Percentiles rank a stretch among this genome's conserved stretches.
Evolutionary conservation across 2,888 invertebrate genomes (phyloP).

Genomic region (Papilio demoleus): DNA sequence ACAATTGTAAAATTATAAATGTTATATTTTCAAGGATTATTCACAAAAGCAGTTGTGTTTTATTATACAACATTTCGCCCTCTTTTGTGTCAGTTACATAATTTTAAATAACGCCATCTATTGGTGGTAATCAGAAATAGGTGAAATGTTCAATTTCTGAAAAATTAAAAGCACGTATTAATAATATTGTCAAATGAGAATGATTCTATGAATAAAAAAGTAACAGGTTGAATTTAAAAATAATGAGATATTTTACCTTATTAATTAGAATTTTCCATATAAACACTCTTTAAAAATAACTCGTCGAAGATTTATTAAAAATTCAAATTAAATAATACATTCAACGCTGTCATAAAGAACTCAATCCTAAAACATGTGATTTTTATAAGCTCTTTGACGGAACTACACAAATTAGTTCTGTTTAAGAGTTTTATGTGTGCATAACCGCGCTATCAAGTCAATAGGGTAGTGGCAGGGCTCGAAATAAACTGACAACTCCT

Average conservation of each 20-base stretch:
- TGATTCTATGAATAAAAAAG: not conserved
- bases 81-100: not conserved
- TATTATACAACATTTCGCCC: not conserved
- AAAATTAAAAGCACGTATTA: not conserved
- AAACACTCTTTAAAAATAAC: not conserved
- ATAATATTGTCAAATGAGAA: too few species aligned
- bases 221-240: not conserved
- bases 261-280: not conserved
- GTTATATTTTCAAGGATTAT: too few species aligned
- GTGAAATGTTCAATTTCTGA: not conserved
- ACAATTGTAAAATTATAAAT: too few species aligned
- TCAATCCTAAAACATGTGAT: constrained; percentile 7
- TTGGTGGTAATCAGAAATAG: not conserved
- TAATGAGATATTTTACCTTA: not conserved
- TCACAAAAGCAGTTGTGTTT: not conserved
- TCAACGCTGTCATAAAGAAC: not conserved
- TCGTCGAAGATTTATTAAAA: not conserved
- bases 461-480: constrained; percentile 59
- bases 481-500: constrained; percentile 55
- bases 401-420: not conserved
- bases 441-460: constrained; percentile 54
- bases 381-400: not conserved
- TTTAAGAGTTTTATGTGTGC: constrained; percentile 38
- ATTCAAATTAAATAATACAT: not conserved
- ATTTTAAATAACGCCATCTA: constrained; percentile 10